These are phyloP conservation scores for Strigamia transsilvanica DNA, from an alignment of 2,888 invertebrate species.

Conservation along the genomic window DNA sequence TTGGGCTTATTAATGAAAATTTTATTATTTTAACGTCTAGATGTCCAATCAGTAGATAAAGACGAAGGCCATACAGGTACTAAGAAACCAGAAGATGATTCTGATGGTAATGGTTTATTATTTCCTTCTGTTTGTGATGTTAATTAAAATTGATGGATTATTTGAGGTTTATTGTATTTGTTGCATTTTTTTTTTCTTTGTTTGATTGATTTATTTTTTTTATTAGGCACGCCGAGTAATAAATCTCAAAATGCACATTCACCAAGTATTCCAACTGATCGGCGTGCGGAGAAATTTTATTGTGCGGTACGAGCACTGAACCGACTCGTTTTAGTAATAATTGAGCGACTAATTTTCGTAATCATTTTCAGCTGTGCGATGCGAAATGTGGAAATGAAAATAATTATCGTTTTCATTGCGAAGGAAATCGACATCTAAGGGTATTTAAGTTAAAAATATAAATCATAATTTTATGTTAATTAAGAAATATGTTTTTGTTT, in stretches of 20 bases:
- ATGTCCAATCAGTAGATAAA: background rate
- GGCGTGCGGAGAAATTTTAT: background rate
- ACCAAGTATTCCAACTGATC: background rate
- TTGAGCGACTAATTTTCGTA: background rate
- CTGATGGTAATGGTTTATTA: background rate
- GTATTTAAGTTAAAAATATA: background rate
- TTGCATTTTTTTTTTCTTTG: background rate
- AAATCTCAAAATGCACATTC: background rate
- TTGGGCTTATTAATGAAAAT: too few relatives aligned
- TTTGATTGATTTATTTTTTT: background rate
- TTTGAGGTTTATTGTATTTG: background rate
- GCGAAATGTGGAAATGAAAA: conserved; percentile 20
- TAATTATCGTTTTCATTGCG: conserved; percentile 27
- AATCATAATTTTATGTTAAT: background rate
- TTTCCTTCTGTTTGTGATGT: background rate
- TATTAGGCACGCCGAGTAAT: background rate
- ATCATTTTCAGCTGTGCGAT: background rate
- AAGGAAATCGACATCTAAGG: background rate
- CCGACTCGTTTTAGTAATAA: background rate
- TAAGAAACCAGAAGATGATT: background rate
- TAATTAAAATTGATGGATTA: background rate
- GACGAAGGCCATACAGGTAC: background rate
- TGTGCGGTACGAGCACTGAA: background rate
- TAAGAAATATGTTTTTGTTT: background rate
- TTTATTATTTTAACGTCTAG: background rate